These are phyloP conservation scores for Cetonia aurata DNA, from an alignment of 2,888 invertebrate genomes.

Conservation along the genomic window DNA sequence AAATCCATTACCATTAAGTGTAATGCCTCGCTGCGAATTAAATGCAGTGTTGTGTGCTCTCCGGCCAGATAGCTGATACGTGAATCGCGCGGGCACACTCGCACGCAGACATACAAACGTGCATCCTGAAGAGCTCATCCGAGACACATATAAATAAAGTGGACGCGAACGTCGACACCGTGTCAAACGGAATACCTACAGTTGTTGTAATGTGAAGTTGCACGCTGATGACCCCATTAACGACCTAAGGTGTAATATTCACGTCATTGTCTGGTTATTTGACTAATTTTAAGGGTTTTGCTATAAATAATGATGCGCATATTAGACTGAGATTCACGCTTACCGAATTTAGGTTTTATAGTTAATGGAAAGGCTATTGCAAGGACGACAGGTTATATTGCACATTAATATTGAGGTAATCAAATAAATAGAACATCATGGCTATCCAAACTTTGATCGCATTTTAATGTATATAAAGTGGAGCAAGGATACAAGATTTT, in stretches of 20 bases:
- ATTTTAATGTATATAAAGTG: too few relatives aligned
- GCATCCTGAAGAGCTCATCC: too few relatives aligned
- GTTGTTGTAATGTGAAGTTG: constrained; percentile 19
- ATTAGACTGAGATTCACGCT: too few relatives aligned
- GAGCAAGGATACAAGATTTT: too few relatives aligned
- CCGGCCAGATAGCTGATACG: constrained; percentile 24
- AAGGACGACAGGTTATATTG: too few relatives aligned
- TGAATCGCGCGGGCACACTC: not conserved
- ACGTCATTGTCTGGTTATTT: not conserved
- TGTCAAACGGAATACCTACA: constrained; percentile 34
- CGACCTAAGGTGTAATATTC: constrained; percentile 4
- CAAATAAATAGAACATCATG: too few relatives aligned
- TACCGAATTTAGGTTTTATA: too few relatives aligned
- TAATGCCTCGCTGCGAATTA: constrained; percentile 6
- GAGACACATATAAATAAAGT: constrained; percentile 14
- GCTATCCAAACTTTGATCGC: too few relatives aligned
- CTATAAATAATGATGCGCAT: too few relatives aligned
- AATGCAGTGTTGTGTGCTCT: constrained; percentile 16
- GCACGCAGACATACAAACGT: not conserved
- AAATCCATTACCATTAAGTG: constrained; percentile 15
- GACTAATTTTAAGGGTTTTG: too few relatives aligned
- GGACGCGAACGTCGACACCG: constrained; percentile 18
- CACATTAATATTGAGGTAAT: too few relatives aligned
- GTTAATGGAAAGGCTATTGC: too few relatives aligned
- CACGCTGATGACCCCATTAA: constrained; percentile 33